Base-by-base conservation (phyloP, 2,113 vertebrate genomes). In the Odocoileus virginianus region DNA sequence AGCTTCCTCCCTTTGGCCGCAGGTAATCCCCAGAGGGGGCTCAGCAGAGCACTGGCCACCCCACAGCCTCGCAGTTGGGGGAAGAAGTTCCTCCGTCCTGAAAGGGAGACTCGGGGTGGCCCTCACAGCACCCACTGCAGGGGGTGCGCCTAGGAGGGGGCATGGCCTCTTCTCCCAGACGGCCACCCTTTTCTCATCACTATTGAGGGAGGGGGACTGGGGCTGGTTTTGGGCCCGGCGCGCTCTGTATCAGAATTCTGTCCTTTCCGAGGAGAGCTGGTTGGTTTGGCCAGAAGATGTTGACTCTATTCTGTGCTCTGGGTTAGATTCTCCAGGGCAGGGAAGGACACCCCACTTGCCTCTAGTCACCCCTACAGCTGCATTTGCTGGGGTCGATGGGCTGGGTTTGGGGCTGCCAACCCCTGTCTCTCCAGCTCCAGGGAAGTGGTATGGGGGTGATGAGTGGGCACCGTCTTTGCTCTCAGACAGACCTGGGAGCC, bases 141-240 rank as follows among this genome's bases (percentile, higher is more conserved):
- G 36, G 12, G 52, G n/a, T 14, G 28, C 10, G 16, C 78, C 12
- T 3, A 36, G 64, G 40, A 11, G 13, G 15, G n/a, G 50, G 17
- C 3, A 3, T 3, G 13, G 28, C 25, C 14, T 54, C 57, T 30
- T 87, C 55, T 83, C 21, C 15, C 40, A 6, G 21, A 11, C 7
- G 27, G 45, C 30, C 43, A 15, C 33, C 14, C 61, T 57, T 79
- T 15, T 25, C 40, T 71, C 19, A 17, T 47, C 60, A 12, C 28
- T 40, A 0, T 6, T 0, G 2, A 27, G 45, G 33, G 10, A 3
- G 16, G 50, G 45, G 45, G 0, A 6, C 0, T 60, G 14, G 27
- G 43, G 11, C 6, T 21, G 36, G n/a, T 19, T 79, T 50, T 8
- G 43, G 52, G 3, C 19, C 16, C 2, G 3, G 21, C 1, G 5